A percentile compares a stretch with the other conserved stretches of the same genome.
These are phyloP conservation scores for Drosophila trapezifrons DNA, from an alignment of 1,140 invertebrate genomes.

Conservation along the genomic window DNA sequence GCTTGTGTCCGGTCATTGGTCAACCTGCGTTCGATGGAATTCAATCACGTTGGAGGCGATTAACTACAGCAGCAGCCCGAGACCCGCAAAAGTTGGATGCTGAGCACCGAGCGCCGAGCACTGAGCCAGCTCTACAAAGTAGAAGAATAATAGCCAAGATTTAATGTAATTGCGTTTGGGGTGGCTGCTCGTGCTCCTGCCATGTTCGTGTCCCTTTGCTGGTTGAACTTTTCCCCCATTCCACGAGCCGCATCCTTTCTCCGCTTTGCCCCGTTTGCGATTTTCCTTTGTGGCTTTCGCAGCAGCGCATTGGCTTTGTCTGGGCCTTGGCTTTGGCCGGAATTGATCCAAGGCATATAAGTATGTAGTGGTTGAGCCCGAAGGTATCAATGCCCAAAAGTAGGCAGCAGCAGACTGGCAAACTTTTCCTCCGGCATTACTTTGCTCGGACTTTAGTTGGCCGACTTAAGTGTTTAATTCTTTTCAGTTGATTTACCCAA, in stretches of 20 bases:
- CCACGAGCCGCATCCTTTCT: constrained; percentile 24
- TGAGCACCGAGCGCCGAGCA: constrained; percentile 38
- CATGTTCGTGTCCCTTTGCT: constrained; percentile 71
- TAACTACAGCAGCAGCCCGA: constrained; percentile 69
- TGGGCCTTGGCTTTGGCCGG: constrained; percentile 68
- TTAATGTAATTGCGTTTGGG: constrained; percentile 77
- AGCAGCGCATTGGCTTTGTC: constrained; percentile 74
- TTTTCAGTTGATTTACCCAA: constrained; percentile 43
- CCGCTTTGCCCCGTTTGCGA: constrained; percentile 34
- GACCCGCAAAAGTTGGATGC: constrained; percentile 34
- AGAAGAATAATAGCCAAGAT: constrained; percentile 81
- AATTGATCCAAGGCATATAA: constrained; percentile 30
- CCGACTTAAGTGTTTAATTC: constrained; percentile 72
- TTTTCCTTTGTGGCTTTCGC: constrained; percentile 62
- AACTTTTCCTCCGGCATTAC: constrained; percentile 43
- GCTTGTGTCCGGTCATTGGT: constrained; percentile 34
- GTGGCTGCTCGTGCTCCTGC: constrained; percentile 26
- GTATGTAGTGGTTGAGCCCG: constrained; percentile 11
- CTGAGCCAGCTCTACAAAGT: constrained; percentile 65
- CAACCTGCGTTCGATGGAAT: constrained; percentile 80
- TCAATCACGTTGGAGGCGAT: constrained; percentile 80
- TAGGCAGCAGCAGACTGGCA: no score
- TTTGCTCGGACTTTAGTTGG: constrained; percentile 29
- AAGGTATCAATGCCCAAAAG: constrained; percentile 60
- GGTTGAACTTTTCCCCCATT: constrained; percentile 52